These are phyloP conservation scores for Irena cyanogastra DNA, from an alignment of 2,113 vertebrate genomes.

Conservation along the genomic window DNA sequence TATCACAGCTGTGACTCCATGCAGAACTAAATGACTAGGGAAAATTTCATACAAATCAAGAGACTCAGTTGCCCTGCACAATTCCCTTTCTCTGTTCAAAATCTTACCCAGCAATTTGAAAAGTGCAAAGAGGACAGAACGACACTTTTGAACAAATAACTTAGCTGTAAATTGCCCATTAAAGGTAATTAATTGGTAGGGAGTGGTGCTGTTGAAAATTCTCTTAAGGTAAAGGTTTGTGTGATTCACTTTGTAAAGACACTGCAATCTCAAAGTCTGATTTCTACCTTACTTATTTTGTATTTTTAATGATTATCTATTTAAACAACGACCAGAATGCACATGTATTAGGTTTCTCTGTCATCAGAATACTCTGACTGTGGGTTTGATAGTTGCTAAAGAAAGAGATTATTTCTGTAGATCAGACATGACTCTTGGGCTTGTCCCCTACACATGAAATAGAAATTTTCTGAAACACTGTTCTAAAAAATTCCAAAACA, in stretches of 20 bases:
- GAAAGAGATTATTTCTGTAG: neutral
- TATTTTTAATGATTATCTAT: neutral
- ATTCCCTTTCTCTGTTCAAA: neutral
- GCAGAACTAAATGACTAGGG: neutral
- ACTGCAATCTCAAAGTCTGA: neutral
- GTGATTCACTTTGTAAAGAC: neutral
- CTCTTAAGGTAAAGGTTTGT: neutral
- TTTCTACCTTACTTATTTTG: neutral
- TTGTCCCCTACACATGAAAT: neutral
- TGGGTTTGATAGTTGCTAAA: neutral
- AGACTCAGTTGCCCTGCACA: neutral
- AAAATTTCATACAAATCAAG: neutral
- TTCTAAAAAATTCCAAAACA: neutral
- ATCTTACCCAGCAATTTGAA: neutral
- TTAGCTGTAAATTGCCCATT: neutral
- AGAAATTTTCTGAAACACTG: neutral
- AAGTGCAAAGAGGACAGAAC: neutral
- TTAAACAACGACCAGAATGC: neutral
- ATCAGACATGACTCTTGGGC: neutral
- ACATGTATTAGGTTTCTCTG: neutral
- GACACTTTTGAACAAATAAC: rapidly evolving
- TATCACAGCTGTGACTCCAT: neutral
- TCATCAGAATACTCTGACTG: neutral
- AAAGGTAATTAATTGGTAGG: neutral
- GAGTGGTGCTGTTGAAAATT: neutral